These are phyloP conservation scores for Dinomys branickii DNA, from an alignment of 2,113 vertebrate species.

Conservation along the genomic window DNA sequence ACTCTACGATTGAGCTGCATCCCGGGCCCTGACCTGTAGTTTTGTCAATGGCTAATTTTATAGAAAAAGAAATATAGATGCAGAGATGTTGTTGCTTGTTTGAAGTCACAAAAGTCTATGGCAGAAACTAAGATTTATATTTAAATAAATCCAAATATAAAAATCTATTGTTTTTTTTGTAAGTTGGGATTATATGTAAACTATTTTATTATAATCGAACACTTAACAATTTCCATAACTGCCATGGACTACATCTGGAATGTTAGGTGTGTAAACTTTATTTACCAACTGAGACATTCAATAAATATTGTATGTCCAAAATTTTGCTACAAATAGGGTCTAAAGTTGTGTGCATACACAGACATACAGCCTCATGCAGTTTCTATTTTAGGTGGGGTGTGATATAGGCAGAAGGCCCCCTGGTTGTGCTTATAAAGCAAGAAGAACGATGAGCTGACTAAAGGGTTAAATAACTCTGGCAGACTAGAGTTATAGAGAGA, in stretches of 20 bases:
- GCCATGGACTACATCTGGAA: neutral
- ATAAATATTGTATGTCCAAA: neutral
- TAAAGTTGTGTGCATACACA: neutral
- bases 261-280: neutral
- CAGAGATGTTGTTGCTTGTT: neutral
- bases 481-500: too few relatives aligned
- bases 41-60: neutral
- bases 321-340: neutral
- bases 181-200: neutral
- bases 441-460: too few relatives aligned
- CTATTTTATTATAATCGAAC: neutral
- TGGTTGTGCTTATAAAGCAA: too few relatives aligned
- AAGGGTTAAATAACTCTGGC: too few relatives aligned
- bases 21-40: neutral
- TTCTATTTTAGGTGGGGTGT: neutral
- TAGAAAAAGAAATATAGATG: neutral
- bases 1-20: neutral
- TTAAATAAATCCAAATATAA: neutral
- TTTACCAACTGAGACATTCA: neutral
- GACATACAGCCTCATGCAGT: neutral
- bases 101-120: neutral
- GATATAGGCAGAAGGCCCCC: too few relatives aligned
- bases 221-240: neutral
- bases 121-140: slow-evolving; percentile 26
- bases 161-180: neutral